phyloP scores from a whole-genome alignment of 2,797 vertebrate genomes.

The Rhodeus uyekii region DNA sequence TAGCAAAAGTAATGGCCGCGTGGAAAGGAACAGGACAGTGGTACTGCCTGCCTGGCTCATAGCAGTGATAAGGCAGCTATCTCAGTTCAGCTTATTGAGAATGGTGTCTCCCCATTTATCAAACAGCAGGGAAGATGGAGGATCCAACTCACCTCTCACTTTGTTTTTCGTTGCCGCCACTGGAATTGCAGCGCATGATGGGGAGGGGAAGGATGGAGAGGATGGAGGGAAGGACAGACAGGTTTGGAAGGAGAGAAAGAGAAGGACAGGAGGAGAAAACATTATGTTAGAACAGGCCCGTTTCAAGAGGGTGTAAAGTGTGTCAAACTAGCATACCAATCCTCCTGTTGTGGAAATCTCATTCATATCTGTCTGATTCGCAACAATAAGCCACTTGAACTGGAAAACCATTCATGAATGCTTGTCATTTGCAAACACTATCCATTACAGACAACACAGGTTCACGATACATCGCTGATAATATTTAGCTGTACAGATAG shows the following conservation, averaged over 20 bases:
- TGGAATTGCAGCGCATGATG: constrained; percentile 74
- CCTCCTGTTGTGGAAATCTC: constrained; percentile 29
- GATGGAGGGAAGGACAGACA: constrained; percentile 59
- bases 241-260: constrained; percentile 34
- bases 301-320: constrained; percentile 41
- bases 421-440: constrained; percentile 46
- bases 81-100: constrained; percentile 58
- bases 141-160: constrained; percentile 91
- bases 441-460: background rate
- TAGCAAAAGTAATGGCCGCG: constrained; percentile 15
- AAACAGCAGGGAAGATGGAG: constrained; percentile 63
- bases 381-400: constrained; percentile 18
- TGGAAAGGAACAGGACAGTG: constrained; percentile 13
- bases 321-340: constrained; percentile 34
- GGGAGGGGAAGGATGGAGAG: constrained; percentile 59
- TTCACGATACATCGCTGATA: background rate
- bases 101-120: constrained; percentile 58
- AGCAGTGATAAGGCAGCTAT: constrained; percentile 59
- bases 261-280: constrained; percentile 70
- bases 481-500: background rate
- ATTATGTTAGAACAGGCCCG: constrained; percentile 73
- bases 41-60: constrained; percentile 52
- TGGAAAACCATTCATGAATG: constrained; percentile 27
- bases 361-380: constrained; percentile 49
- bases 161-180: constrained; percentile 95